Evolutionary conservation across 2,113 vertebrate genomes (phyloP), one percentile per base, ranked within the genome.

Genomic region (Promerops cafer): DNA sequence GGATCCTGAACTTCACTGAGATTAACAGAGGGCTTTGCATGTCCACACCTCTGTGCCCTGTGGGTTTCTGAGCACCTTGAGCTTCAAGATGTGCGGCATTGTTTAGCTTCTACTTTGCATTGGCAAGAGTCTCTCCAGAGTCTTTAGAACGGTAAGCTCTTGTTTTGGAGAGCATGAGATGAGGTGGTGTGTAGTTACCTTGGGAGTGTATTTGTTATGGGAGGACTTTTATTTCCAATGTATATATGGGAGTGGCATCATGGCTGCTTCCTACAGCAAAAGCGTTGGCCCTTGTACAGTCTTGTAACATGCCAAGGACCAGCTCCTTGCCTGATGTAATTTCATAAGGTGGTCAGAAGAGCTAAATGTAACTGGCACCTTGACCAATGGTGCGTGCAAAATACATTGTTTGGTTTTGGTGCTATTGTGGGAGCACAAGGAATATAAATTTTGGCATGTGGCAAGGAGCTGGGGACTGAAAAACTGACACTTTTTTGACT

Each of bases 221-320:
- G 40, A 74, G 54, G 45, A 42, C 45, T 89, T 66, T 9, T 16
- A 6, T 31, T 83, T 90, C 11, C 1, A 0, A 10, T 56, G 2
- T 22, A 1, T 44, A 8, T 59, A 14, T 49, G 61, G 23, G 69
- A 61, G 49, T 28, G 45, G 13, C 11, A n/a, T 82, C 0, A 0
- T 80, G 20, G 50, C 33, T 49, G 35, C 71, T 78, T 78, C 35
- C 35, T 5, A 2, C 42, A 54, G 50, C 54, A 28, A 19, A 49
- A 31, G 10, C 31, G 52, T 50, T 81, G 28, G 23, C 26, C 45
- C 3, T 60, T 31, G 12, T 53, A 33, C 89, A 27, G 16, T 47
- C 30, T 74, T 39, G 24, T 63, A 72, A 50, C 5, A 1, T 31
- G 42, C 35, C 44, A 19, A 66, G 78, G 82, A 85, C 20, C 35